These are phyloP conservation scores for Nephrocerus scutellatus DNA, from an alignment of 2,888 invertebrate genomes.

Conservation along the genomic window DNA sequence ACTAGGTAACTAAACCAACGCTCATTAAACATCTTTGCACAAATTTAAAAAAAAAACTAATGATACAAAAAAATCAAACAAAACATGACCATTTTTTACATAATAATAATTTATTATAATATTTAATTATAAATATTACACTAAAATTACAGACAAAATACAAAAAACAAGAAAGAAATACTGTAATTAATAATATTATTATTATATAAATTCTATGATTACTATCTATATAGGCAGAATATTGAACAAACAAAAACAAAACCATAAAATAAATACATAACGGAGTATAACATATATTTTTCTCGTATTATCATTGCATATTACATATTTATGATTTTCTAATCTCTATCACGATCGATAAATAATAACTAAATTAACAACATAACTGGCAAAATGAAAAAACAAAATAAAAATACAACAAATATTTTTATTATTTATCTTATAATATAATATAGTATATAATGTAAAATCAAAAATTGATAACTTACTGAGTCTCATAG, in stretches of 20 bases:
- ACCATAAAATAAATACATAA: constrained; percentile 9
- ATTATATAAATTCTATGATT: too few species aligned
- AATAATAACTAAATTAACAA: too few species aligned
- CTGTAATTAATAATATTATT: too few species aligned
- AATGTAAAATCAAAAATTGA: constrained; percentile 16
- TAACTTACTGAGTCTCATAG: constrained; percentile 23
- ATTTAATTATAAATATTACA: constrained; percentile 11
- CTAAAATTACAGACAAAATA: constrained; percentile 15
- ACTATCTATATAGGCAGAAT: too few species aligned
- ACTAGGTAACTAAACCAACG: too few species aligned
- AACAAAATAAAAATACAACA: too few species aligned
- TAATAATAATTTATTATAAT: constrained; percentile 13
- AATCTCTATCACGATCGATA: too few species aligned
- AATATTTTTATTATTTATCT: too few species aligned
- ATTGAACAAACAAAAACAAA: constrained; percentile 12
- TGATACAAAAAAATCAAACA: constrained; percentile 6
- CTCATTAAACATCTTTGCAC: constrained; percentile 19
- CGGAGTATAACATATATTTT: constrained; percentile 19
- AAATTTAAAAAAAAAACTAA: constrained; percentile 7
- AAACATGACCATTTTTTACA: not conserved
- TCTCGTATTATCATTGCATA: constrained; percentile 23
- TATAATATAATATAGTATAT: constrained; percentile 21
- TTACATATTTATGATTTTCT: too few species aligned
- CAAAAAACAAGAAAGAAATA: constrained; percentile 5
- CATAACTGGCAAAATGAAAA: too few species aligned